These are phyloP conservation scores for Chironomus striatipennis DNA, from an alignment of 1,140 invertebrate genomes.

Conservation along the genomic window DNA sequence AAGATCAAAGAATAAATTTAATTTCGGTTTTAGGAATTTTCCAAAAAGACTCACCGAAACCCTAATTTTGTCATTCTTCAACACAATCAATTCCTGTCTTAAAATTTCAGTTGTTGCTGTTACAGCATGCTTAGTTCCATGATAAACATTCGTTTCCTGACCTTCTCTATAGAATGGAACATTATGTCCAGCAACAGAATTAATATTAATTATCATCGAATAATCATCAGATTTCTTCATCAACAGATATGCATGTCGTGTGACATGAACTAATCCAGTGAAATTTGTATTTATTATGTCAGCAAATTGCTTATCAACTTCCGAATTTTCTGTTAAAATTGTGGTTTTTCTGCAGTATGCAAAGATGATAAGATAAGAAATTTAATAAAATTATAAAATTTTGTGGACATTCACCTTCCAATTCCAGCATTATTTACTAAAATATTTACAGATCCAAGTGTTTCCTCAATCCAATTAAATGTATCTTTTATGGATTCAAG, in stretches of 20 bases:
- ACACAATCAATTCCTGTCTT: slow-evolving; percentile 51
- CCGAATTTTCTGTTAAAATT: neutral
- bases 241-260: neutral
- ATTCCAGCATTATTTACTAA: slow-evolving; percentile 62
- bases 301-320: neutral
- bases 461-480: slow-evolving; percentile 50
- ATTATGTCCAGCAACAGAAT: slow-evolving; percentile 44
- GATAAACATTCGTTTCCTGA: slow-evolving; percentile 41
- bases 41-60: slow-evolving; percentile 46
- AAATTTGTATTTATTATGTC: neutral
- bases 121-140: slow-evolving; percentile 50
- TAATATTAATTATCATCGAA: slow-evolving; percentile 31
- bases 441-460: slow-evolving; percentile 52
- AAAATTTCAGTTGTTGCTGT: slow-evolving; percentile 49
- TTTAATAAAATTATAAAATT: neutral
- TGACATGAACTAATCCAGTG: neutral
- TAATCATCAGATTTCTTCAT: neutral
- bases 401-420: neutral
- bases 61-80: slow-evolving; percentile 46
- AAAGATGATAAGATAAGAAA: neutral
- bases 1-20: no score
- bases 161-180: slow-evolving; percentile 35
- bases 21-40: no score
- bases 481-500: slow-evolving; percentile 50
- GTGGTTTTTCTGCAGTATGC: neutral